Base-by-base conservation (phyloP, 1,140 invertebrate genomes). In the Trichonephila inaurata region DNA sequence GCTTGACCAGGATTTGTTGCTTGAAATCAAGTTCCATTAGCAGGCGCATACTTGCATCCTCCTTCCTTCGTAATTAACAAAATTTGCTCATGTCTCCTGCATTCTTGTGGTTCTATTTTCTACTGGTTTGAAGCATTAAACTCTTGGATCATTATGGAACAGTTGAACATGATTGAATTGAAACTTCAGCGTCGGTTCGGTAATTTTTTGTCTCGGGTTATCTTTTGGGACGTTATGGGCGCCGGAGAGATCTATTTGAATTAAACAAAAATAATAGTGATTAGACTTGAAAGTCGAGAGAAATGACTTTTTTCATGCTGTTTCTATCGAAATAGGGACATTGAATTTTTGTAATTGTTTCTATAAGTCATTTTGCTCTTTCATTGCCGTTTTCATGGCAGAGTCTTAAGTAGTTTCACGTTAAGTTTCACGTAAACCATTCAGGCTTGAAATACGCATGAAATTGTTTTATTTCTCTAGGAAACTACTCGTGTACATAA, bases 1-100 rank as follows among this genome's bases (percentile, higher is more conserved):
- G 10, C 58, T 12, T 69, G 61, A 69, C n/a, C 87, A 89, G 87
- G 87, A 44, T 89, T 89, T 89, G 69, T 69, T 89, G 44, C 69
- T 69, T 89, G 28, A 89, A 89, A 89, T 89, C 60, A 89, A 89
- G n/a, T 89, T 89, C 61, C 44, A 89, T 89, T 69, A 89, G 61
- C 87, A 16, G 33, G 4, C 61, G 40, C 87, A 62, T 62, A 33
- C n/a, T 16, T 60, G 18, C 87, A 89, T 89, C 87, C n/a, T n/a
- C 69, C 21, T 69, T 40, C 28, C 14, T 28, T 40, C 40, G 87
- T 66, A 89, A 89, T 89, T 89, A 89, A 89, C 61, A 66, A 89
- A 89, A 89, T 69, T 62, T 60, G 33, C 87, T 33, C 18, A 69
- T 69, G 24, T 24, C 24, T 69, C 2, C 21, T 12, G n/a, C 24